These are phyloP conservation scores for Apis florea DNA, from an alignment of 1,140 invertebrate genomes.

Conservation along the genomic window DNA sequence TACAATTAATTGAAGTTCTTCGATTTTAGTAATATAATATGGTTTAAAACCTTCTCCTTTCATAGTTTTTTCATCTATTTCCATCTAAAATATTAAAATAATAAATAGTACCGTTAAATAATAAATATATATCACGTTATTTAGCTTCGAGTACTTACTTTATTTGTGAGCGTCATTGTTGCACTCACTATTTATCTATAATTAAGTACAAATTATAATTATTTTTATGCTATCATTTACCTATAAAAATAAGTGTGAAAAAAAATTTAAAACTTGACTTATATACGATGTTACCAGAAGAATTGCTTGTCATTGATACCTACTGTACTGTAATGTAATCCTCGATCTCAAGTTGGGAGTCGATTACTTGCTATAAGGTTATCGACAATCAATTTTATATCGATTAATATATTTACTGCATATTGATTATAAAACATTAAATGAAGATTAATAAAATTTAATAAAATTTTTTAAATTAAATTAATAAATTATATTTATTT, in stretches of 20 bases:
- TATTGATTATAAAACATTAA: background rate
- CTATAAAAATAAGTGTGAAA: background rate
- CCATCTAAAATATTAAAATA: conserved; percentile 86
- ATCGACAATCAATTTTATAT: background rate
- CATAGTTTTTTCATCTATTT: conserved; percentile 86
- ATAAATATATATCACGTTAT: background rate
- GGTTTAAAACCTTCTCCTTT: conserved; percentile 94
- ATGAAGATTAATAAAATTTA: background rate
- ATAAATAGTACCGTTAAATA: background rate
- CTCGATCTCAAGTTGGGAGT: background rate
- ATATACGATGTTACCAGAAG: background rate
- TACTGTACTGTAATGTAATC: background rate
- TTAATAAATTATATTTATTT: background rate
- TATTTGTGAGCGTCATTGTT: conserved; percentile 77
- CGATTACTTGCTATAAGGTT: background rate
- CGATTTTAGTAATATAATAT: conserved; percentile 98
- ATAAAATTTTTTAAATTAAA: background rate
- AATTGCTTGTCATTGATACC: conserved; percentile 42
- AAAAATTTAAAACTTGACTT: conserved; percentile 14
- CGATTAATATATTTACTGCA: background rate
- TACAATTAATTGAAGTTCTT: conserved; percentile 96
- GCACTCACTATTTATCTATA: conserved; percentile 7
- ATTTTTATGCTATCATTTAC: conserved; percentile 29
- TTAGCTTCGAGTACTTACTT: conserved; percentile 61
- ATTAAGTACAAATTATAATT: conserved; percentile 1